Evolutionary conservation across 1,140 invertebrate genomes (phyloP).

Genomic region (Frieseomelitta varia): DNA sequence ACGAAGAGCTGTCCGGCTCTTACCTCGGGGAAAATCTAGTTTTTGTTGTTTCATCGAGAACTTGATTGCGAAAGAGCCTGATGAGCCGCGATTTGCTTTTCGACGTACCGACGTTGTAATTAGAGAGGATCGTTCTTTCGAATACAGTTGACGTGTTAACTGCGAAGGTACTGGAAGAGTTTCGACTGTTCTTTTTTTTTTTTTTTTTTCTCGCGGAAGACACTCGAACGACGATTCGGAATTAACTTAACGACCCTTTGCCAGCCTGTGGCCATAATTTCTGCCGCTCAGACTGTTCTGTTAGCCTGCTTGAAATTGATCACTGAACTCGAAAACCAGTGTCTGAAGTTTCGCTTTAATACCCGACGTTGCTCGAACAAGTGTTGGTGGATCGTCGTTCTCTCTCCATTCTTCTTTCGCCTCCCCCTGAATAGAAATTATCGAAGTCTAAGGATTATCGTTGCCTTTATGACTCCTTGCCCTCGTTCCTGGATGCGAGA

Average conservation of each 20-base stretch:
- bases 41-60: not conserved
- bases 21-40: not conserved
- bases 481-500: not conserved
- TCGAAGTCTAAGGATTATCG: not conserved
- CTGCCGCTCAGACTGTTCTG: not conserved
- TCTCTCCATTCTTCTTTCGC: not conserved
- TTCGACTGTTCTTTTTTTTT: not conserved
- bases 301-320: constrained; percentile 28
- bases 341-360: constrained; percentile 35
- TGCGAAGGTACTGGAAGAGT: not conserved
- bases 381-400: not conserved
- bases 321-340: constrained; percentile 38
- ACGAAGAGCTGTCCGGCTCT: constrained; percentile 2
- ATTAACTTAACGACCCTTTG: constrained; percentile 44
- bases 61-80: not conserved
- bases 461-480: not conserved
- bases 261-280: constrained; percentile 21
- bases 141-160: constrained; percentile 5
- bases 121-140: not conserved
- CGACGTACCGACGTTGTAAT: constrained; percentile 8
- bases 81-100: constrained; percentile 7
- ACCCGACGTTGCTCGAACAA: not conserved
- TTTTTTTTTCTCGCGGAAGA: not conserved
- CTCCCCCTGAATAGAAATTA: not conserved
- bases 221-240: constrained; percentile 5